Conservation (phyloP, 2,888 invertebrate genomes). For the Antheraea assamensis region DNA sequence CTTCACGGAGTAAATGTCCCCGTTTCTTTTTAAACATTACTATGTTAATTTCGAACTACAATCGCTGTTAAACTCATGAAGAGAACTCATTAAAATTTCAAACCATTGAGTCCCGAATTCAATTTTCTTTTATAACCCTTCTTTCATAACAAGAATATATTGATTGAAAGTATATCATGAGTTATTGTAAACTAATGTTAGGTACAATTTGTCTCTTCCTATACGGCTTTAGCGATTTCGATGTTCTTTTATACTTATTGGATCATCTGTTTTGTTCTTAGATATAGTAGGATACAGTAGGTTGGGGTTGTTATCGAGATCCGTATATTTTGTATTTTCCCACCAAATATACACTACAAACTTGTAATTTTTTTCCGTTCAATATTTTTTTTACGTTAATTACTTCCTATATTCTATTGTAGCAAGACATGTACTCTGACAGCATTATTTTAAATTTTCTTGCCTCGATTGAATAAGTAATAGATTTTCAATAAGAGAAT, state of each 20-base stretch:
- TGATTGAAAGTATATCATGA: background rate
- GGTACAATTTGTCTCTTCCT: too few species aligned
- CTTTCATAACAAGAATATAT: background rate
- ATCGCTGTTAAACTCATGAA: slow-evolving; percentile 3
- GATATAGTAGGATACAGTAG: too few species aligned
- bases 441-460: background rate
- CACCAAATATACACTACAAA: too few species aligned
- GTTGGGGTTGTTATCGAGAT: too few species aligned
- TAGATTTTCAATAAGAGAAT: background rate
- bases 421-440: too few species aligned
- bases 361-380: too few species aligned
- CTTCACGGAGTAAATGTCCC: slow-evolving; percentile 45
- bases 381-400: too few species aligned
- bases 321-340: too few species aligned
- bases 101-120: slow-evolving; percentile 26
- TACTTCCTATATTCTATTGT: too few species aligned
- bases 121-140: slow-evolving; percentile 3
- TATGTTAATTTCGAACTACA: slow-evolving; percentile 30
- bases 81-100: slow-evolving; percentile 18
- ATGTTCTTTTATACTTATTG: too few species aligned
- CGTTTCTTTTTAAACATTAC: slow-evolving; percentile 28
- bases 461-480: background rate
- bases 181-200: background rate
- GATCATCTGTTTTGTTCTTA: too few species aligned
- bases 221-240: too few species aligned